Conservation (phyloP, 2,797 vertebrate species). For the Eurystomus glaucurus region DNA sequence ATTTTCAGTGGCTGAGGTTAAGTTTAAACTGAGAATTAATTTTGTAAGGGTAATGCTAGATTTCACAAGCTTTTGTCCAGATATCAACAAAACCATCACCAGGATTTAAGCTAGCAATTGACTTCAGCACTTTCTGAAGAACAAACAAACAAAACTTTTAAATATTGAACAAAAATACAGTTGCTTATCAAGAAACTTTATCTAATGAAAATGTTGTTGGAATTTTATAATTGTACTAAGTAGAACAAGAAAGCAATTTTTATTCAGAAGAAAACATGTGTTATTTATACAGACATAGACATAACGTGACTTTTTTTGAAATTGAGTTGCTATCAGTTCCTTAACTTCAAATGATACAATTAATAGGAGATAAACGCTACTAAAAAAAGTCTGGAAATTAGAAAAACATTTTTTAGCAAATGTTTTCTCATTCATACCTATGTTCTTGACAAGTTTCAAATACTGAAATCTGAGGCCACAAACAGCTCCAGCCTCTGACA, state of each 20-base stretch:
- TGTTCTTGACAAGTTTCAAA: not conserved
- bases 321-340: not conserved
- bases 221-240: not conserved
- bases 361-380: not conserved
- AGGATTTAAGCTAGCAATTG: not conserved
- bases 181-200: not conserved
- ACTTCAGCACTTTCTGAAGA: not conserved
- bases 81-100: not conserved
- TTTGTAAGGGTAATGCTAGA: not conserved
- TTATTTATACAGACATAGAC: not conserved
- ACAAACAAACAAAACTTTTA: not conserved
- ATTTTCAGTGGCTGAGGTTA: not conserved
- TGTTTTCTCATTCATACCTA: not conserved
- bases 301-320: not conserved
- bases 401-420: not conserved
- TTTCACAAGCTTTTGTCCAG: not conserved
- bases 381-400: not conserved
- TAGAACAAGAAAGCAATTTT: not conserved
- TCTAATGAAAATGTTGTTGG: not conserved
- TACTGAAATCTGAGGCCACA: not conserved
- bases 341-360: not conserved
- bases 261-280: not conserved
- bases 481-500: not conserved
- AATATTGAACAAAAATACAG: not conserved
- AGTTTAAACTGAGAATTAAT: not conserved